Evolutionary conservation across 2,113 vertebrate species (phyloP), one percentile per base, ranked within the genome.

Genomic region (Acrocephalus arundinaceus): DNA sequence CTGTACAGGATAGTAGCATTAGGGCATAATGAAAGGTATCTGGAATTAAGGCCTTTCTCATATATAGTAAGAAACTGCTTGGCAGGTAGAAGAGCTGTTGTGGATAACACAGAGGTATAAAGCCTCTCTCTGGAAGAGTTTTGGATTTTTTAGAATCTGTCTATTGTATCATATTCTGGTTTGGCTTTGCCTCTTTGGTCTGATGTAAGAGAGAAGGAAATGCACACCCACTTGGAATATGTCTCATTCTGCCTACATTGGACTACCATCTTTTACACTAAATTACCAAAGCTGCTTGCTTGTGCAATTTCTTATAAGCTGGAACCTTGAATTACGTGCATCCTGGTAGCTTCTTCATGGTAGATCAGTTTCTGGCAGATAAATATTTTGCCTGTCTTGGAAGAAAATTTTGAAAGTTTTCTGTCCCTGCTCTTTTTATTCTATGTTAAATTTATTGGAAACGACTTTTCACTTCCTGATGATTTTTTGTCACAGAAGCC

Each of bases 1-100:
- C 0, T 37, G 6, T 8, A 24, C 49, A 37, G 37, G 24, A 14
- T 66, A 28, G 16, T 73, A 61, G 23, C 0, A 0, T 48, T 70
- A 37, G 8, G 14, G 13, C 61, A 43, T 21, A 62, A 31, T 27
- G 27, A 68, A 72, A 73, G 4, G 10, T 59, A 15, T 27, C 15
- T 52, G 37, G 30, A 76, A 25, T 46, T 21, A 55, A 67, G 23
- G 10, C 20, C 24, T 48, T 61, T 55, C 33, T 83, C 8, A 13
- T 31, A 10, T 23, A 13, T 9, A 30, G 25, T 24, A 62, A 52
- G 17, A 27, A 22, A 15, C 14, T 82, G 17, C 41, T 71, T 59
- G 49, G 11, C 49, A 49, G 28, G 23, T 65, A 33, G 27, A 54
- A 51, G 70, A 33, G 33, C 27, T 65, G 43, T 49, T 77, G 18